Conservation (phyloP, 2,888 invertebrate genomes). For the Coelopa pilipes region DNA sequence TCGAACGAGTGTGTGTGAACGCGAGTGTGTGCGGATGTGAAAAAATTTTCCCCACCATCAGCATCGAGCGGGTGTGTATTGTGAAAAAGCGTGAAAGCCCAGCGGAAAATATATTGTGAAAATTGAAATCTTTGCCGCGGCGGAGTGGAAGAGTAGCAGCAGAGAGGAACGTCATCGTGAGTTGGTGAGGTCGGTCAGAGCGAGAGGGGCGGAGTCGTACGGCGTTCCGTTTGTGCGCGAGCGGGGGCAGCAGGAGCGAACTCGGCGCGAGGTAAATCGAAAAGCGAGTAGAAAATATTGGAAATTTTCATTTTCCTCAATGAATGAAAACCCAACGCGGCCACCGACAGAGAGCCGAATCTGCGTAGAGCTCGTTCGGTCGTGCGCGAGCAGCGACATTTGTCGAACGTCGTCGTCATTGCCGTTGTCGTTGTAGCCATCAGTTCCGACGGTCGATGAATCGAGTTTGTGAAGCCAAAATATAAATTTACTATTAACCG, state of each 20-base stretch:
- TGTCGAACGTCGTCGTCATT: neutral
- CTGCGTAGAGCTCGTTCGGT: neutral
- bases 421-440: too few species aligned
- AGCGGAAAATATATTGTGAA: constrained; percentile 11
- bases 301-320: constrained; percentile 34
- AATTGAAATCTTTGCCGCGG: constrained; percentile 8
- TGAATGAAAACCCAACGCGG: constrained; percentile 30
- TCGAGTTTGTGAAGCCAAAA: neutral
- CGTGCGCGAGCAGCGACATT: neutral
- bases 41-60: constrained; percentile 24
- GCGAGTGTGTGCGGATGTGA: constrained; percentile 15
- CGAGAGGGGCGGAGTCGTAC: neutral
- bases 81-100: constrained; percentile 19
- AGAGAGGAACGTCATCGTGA: neutral
- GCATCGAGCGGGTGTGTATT: constrained; percentile 13
- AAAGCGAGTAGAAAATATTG: constrained; percentile 31
- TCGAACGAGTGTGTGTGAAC: constrained; percentile 15
- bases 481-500: neutral
- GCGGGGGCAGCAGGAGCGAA: neutral
- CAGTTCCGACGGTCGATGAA: too few species aligned
- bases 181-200: neutral
- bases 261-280: constrained; percentile 16
- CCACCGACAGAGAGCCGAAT: neutral
- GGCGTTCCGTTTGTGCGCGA: neutral
- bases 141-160: neutral